phyloP scores from a whole-genome alignment of 2,888 invertebrate genomes.

The Megastigmus dorsalis region DNA sequence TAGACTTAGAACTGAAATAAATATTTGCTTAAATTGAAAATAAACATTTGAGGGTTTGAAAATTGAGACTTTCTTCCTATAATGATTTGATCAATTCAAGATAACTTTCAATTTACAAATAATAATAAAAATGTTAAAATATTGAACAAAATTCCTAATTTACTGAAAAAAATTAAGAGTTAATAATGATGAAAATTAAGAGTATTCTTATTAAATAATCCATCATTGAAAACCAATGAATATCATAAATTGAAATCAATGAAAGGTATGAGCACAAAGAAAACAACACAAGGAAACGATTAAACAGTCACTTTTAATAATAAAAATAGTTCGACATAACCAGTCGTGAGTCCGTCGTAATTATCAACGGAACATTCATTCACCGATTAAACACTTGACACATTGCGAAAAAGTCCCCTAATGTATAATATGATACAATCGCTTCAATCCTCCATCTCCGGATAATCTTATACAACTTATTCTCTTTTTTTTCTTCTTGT shows the following conservation, averaged over 20 bases:
- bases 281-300: conserved; percentile 63
- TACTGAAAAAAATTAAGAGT: no score
- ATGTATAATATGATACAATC: conserved; percentile 53
- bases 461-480: conserved; percentile 11
- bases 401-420: conserved; percentile 61
- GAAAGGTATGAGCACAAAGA: conserved; percentile 10
- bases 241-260: neutral
- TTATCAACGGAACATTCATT: conserved; percentile 62
- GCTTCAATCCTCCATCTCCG: conserved; percentile 35
- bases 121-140: no score
- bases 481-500: conserved; percentile 26
- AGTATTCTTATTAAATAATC: no score
- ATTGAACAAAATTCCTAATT: no score
- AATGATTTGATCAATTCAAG: no score
- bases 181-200: no score
- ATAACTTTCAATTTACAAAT: no score
- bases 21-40: no score
- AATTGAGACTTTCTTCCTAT: no score
- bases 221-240: no score
- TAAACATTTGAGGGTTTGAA: no score
- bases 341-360: conserved; percentile 58
- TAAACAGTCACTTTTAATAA: conserved; percentile 74
- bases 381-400: conserved; percentile 63
- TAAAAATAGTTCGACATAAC: conserved; percentile 72
- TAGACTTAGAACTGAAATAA: no score